Conservation (phyloP, 1,140 invertebrate species). For the Teleogryllus occipitalis region DNA sequence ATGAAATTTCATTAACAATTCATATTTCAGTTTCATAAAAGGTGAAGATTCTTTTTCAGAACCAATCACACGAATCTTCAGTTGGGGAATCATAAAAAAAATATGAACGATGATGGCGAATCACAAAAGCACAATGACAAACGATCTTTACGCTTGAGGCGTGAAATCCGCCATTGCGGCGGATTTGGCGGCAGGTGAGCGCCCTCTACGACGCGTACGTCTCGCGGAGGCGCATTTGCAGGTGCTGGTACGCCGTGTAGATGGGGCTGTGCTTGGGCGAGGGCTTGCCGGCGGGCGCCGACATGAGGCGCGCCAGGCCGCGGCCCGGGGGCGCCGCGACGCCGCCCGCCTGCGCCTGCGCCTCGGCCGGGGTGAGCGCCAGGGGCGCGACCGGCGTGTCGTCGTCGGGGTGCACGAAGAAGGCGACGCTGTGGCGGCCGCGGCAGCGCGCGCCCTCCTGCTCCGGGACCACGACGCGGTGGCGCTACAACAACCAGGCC, state of each 20-base stretch:
- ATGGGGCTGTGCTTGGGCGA: constrained; percentile 42
- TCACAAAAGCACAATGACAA: neutral
- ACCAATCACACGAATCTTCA: neutral
- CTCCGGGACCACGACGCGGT: constrained; percentile 62
- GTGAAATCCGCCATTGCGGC: too few species aligned
- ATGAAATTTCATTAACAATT: neutral
- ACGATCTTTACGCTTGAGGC: too few species aligned
- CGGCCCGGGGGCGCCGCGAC: constrained; percentile 30
- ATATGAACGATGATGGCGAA: neutral
- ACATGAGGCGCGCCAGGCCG: constrained; percentile 34
- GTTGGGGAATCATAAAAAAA: too few species aligned
- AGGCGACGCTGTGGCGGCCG: constrained; percentile 61
- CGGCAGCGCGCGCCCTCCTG: constrained; percentile 46
- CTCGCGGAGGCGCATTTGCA: constrained; percentile 58
- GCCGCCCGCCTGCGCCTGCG: constrained; percentile 32
- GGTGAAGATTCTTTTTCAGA: neutral
- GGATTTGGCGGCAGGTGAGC: too few species aligned
- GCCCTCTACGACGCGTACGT: constrained; percentile 48
- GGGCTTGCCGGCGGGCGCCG: constrained; percentile 33
- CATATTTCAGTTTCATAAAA: neutral
- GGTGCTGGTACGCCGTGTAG: constrained; percentile 53
- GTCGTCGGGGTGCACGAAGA: constrained; percentile 67
- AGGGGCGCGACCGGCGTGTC: constrained; percentile 47
- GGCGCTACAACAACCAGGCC: constrained; percentile 40
- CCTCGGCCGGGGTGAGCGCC: constrained; percentile 37